A percentile compares a stretch with the other conserved stretches of the same genome.
Conservation (phyloP, 1,140 invertebrate genomes). For the Pristionchus pacificus region DNA sequence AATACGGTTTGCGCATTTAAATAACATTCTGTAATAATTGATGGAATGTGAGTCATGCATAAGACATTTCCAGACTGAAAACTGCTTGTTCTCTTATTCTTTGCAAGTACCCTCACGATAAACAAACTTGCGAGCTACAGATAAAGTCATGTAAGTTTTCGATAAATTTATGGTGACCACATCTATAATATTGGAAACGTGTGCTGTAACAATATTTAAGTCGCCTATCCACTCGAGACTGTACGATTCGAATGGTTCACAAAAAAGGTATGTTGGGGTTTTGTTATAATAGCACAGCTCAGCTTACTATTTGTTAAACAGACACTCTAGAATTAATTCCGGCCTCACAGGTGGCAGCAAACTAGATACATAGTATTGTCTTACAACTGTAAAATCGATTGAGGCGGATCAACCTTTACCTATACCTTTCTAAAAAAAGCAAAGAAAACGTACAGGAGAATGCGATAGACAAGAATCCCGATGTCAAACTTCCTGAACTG, state of each 20-base stretch:
- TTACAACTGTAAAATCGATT: too few species aligned
- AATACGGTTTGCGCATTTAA: conserved; percentile 56
- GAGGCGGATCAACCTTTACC: too few species aligned
- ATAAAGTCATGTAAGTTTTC: conserved; percentile 53
- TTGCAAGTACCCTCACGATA: conserved; percentile 57
- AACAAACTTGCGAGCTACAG: conserved; percentile 54
- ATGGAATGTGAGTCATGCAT: too few species aligned
- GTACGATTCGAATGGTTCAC: conserved; percentile 58
- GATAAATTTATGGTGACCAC: background rate
- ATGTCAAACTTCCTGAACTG: conserved; percentile 54
- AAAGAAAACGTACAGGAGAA: too few species aligned
- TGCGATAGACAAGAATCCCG: conserved; percentile 57
- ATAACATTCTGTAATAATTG: too few species aligned
- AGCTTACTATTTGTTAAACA: too few species aligned
- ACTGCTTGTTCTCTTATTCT: conserved; percentile 55
- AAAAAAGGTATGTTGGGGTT: conserved; percentile 19
- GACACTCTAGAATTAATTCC: too few species aligned
- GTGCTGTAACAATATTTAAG: conserved; percentile 34
- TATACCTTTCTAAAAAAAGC: too few species aligned
- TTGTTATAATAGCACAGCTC: background rate
- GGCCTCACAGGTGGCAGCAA: too few species aligned
- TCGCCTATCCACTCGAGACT: conserved; percentile 54
- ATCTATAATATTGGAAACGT: background rate
- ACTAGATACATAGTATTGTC: too few species aligned
- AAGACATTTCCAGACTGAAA: conserved; percentile 48